Conservation (phyloP, 1,140 invertebrate genomes). For the Theocolax elegans region DNA sequence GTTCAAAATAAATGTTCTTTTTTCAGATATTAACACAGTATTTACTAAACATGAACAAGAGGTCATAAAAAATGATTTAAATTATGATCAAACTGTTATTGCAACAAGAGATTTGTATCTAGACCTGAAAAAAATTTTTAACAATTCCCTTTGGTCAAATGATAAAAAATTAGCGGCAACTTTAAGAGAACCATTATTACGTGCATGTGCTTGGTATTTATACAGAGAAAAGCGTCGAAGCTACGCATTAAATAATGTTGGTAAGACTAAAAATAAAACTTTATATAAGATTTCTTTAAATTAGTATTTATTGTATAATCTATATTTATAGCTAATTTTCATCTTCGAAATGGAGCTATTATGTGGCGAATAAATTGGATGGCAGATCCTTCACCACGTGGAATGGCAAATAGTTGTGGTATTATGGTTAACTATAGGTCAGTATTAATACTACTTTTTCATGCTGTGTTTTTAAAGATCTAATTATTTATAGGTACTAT, state of each 20-base stretch:
- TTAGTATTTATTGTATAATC: slow-evolving; percentile 53
- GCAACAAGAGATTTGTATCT: slow-evolving; percentile 51
- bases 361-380: slow-evolving; percentile 84
- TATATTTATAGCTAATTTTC: slow-evolving; percentile 74
- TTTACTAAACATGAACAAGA: slow-evolving; percentile 58
- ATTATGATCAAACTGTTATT: slow-evolving; percentile 17
- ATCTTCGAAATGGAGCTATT: slow-evolving; percentile 82
- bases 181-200: slow-evolving; percentile 70
- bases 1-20: slow-evolving; percentile 24
- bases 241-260: slow-evolving; percentile 77
- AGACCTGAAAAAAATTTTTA: slow-evolving; percentile 61
- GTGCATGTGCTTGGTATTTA: slow-evolving; percentile 77
- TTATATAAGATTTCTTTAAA: slow-evolving; percentile 31
- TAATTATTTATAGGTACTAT: slow-evolving; percentile 68
- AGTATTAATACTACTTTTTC: slow-evolving; percentile 33
- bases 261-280: slow-evolving; percentile 63
- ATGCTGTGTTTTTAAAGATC: slow-evolving; percentile 38
- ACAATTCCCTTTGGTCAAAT: slow-evolving; percentile 64
- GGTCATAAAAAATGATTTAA: slow-evolving; percentile 51
- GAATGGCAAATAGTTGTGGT: slow-evolving; percentile 77
- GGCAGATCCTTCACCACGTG: slow-evolving; percentile 75
- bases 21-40: slow-evolving; percentile 56
- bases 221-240: slow-evolving; percentile 76
- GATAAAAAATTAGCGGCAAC: slow-evolving; percentile 55
- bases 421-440: slow-evolving; percentile 86